Percentiles rank a stretch among this genome's conserved stretches.
Evolutionary conservation across 2,888 invertebrate genomes (phyloP).

Genomic region (Phymatocera aterrima): DNA sequence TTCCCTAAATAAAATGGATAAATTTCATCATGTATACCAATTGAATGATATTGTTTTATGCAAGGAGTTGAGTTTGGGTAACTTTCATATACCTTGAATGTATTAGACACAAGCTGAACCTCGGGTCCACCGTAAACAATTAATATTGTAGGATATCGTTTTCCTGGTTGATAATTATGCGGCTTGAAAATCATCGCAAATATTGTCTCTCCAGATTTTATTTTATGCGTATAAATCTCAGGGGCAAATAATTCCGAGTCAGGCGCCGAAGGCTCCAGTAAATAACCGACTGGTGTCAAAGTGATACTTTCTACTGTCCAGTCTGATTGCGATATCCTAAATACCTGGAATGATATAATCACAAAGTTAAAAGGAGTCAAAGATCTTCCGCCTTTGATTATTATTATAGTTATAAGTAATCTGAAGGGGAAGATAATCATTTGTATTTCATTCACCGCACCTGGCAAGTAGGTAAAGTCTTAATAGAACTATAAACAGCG

Average conservation of each 20-base stretch:
- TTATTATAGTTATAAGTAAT: neutral
- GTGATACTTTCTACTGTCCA: slow-evolving; percentile 83
- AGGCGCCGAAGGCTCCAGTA: slow-evolving; percentile 80
- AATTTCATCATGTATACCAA: slow-evolving; percentile 25
- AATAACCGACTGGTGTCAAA: slow-evolving; percentile 83
- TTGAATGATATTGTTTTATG: slow-evolving; percentile 31
- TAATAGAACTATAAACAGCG: slow-evolving; percentile 89
- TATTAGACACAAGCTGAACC: slow-evolving; percentile 97
- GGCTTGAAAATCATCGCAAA: slow-evolving; percentile 95
- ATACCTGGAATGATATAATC: slow-evolving; percentile 76
- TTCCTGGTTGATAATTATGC: slow-evolving; percentile 80
- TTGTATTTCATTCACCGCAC: slow-evolving; percentile 54
- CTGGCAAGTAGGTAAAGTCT: slow-evolving; percentile 86
- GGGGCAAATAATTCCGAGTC: slow-evolving; percentile 81
- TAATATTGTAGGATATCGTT: slow-evolving; percentile 93
- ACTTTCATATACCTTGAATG: slow-evolving; percentile 88
- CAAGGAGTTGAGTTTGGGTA: neutral
- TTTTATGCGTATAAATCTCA: slow-evolving; percentile 83
- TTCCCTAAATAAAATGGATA: slow-evolving; percentile 84
- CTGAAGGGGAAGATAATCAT: too few relatives aligned
- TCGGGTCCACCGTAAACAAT: slow-evolving; percentile 99
- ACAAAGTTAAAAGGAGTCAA: neutral
- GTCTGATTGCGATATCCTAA: slow-evolving; percentile 82
- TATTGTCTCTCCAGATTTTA: slow-evolving; percentile 83
- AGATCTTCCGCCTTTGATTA: neutral